These are phyloP conservation scores for Tenthredo livida DNA, from an alignment of 2,888 invertebrate species.

Conservation along the genomic window DNA sequence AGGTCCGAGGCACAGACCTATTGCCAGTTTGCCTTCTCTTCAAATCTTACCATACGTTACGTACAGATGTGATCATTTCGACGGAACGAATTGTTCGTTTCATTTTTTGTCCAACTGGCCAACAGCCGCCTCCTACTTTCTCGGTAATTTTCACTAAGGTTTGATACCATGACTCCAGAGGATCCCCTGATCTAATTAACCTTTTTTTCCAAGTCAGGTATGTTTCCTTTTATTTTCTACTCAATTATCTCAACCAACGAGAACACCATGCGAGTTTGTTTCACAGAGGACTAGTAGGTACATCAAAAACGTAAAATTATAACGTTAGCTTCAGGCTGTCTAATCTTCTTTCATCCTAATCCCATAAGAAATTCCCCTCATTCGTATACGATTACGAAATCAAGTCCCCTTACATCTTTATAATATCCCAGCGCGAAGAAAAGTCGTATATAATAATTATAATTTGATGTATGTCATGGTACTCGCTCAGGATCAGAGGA, in stretches of 20 bases:
- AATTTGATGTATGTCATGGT: background rate
- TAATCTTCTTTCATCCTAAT: background rate
- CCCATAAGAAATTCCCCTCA: background rate
- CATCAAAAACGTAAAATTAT: background rate
- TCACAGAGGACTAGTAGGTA: background rate
- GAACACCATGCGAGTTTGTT: background rate
- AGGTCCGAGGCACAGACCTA: background rate
- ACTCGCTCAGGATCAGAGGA: background rate
- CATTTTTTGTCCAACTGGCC: background rate
- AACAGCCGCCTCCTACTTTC: background rate
- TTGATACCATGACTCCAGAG: background rate
- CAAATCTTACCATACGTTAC: constrained; percentile 9
- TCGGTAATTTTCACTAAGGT: constrained; percentile 1
- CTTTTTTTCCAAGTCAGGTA: background rate
- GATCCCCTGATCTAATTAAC: constrained; percentile 43
- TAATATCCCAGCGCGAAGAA: background rate
- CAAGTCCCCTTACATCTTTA: background rate
- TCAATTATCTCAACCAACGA: background rate
- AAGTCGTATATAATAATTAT: background rate
- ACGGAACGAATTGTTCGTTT: background rate
- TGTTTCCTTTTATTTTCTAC: background rate
- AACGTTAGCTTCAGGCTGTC: constrained; percentile 4
- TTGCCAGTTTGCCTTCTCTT: constrained; percentile 19
- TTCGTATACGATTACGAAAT: background rate
- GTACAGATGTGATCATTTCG: constrained; percentile 15